Base-by-base conservation (phyloP, 2,888 invertebrate species). In the Notodonta dromedarius region DNA sequence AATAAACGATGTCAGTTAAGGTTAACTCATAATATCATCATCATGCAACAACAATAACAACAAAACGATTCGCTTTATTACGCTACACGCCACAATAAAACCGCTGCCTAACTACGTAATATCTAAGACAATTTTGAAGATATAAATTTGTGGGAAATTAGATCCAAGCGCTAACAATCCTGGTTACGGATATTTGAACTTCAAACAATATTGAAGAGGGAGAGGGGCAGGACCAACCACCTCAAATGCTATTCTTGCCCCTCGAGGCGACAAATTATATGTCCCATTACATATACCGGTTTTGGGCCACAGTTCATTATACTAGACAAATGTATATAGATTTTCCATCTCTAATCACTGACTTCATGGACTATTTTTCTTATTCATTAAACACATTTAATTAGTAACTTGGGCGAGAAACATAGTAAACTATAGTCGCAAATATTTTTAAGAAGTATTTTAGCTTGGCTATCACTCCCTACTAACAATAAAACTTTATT, bases 61-160 rank as follows among this genome's bases (percentile, higher is more conserved):
- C n/a, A 24, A 24, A 24, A 24, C 24, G 24, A 24, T 24, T 24
- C 24, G 24, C 24, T 24, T 24, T 24, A 35, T 6, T 46, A n/a
- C 52, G 12, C 52, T 52, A 35, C 24, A 24, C 32, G 11, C 32
- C 32, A 32, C 52, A 52, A 32, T 35, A 13, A n/a, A 35, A 52
- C 52, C 32, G 32, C 13, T 12, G n/a, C 13, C 35, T 32, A 24
- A 52, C 16, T 13, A 52, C 16, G 52, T 52, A 35, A 32, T 8
- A 32, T 52, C 52, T 52, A 52, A 52, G 52, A 32, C 1, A 52
- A 65, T 74, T 70, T 14, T 58, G 55, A 68, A 66, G 57, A 58
- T 58, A 60, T 66, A 74, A 71, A 74, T 70, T 70, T 65, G 56
- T 42, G 39, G 63, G 59, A 74, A 70, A 74, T 74, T 70, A 65